Base-by-base conservation (phyloP, 2,797 vertebrate species). In the Setipinna tenuifilis region DNA sequence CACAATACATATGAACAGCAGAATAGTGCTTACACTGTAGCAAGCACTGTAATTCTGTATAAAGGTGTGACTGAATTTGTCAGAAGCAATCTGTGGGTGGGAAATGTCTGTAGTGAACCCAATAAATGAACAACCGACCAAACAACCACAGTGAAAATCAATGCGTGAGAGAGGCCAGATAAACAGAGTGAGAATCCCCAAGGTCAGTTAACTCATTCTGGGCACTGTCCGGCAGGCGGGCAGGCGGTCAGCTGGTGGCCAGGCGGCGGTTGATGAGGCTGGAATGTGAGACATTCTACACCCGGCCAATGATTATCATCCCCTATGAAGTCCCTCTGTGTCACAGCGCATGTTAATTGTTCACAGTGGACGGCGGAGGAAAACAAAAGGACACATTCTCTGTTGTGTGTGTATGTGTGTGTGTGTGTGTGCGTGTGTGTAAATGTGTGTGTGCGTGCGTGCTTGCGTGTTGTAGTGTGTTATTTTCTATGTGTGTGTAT, bases 271-370 rank as follows among this genome's bases (percentile, higher is more conserved):
- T 41, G 6, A 78, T 44, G 71, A 78, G 17, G 6, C 14, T 5
- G 19, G 31, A 78, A 78, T 78, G 71, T 78, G 71, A 44, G 71
- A 78, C 31, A 78, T 78, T 44, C 71, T 19, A 78, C 71, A 78
- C 71, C 17, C 21, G 71, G 35, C 5, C 19, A 35, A 10, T 44
- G 71, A 44, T 78, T 41, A 78, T 19, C 71, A 21, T 78, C 71
- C 19, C 17, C 19, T 19, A 19, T 78, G 16, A 78, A 44, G 71
- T 4, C 41, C 71, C 35, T 41, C 35, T 44, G 71, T 78, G 71
- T 44, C 71, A 78, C 71, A 78, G 28, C 19, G 17, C 71, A 44
- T 78, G 17, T 19, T 44, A 41, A 78, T 78, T 78, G 71, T 44
- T 41, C 71, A 78, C 71, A 41, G 71, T 44, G 31, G 71, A 78